Conservation (phyloP, 2,888 invertebrate species). For the Cephonodes hylas region DNA sequence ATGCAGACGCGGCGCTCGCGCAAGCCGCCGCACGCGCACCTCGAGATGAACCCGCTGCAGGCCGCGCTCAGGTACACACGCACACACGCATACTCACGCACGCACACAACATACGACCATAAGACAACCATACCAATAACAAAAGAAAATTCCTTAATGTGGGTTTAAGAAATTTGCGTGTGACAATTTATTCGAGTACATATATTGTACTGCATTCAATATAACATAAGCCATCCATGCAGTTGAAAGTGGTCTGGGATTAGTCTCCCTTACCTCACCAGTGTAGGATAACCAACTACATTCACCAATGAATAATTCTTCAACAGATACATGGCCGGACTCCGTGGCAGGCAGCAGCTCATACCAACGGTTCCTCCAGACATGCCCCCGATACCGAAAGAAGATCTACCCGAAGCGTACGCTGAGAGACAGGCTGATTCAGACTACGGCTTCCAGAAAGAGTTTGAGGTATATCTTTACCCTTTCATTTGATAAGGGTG, state of each 20-base stretch:
- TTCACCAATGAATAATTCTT: not conserved
- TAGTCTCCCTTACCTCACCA: no score
- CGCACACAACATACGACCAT: no score
- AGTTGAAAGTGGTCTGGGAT: no score
- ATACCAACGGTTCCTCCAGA: constrained; percentile 85
- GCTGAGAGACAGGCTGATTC: constrained; percentile 92
- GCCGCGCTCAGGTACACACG: constrained; percentile 57
- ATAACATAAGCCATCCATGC: no score
- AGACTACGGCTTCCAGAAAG: constrained; percentile 94
- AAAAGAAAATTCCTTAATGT: no score
- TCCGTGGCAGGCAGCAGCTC: constrained; percentile 79
- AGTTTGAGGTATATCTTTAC: constrained; percentile 85
- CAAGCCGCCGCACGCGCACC: constrained; percentile 66
- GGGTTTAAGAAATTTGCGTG: no score
- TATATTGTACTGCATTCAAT: no score
- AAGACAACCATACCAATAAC: no score
- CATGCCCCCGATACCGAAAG: constrained; percentile 88
- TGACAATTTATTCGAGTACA: no score
- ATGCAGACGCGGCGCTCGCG: constrained; percentile 62
- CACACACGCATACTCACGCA: no score
- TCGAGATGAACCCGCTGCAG: constrained; percentile 66
- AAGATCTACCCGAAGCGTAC: constrained; percentile 88
- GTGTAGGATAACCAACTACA: no score
- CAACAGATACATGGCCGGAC: constrained; percentile 47
- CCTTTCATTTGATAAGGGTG: not conserved